A percentile compares a stretch with the other conserved stretches of the same genome.
These are phyloP conservation scores for Baccha elongata DNA, from an alignment of 2,888 invertebrate genomes.

Conservation along the genomic window DNA sequence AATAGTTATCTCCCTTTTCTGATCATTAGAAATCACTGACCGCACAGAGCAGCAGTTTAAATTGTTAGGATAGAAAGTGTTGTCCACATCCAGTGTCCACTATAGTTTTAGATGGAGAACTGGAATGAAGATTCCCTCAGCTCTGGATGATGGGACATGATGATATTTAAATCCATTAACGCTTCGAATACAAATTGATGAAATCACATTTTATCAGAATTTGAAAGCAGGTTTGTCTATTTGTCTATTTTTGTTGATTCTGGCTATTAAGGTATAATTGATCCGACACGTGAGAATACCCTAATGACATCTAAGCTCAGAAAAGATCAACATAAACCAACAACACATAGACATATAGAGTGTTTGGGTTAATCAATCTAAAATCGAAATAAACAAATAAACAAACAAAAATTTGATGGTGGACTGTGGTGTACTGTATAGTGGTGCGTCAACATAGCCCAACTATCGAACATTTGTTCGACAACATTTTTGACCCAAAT, in stretches of 20 bases:
- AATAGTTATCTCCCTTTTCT: constrained; percentile 39
- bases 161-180: constrained; percentile 55
- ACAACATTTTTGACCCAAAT: constrained; percentile 53
- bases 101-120: neutral
- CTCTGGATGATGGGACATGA: neutral
- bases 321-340: constrained; percentile 58
- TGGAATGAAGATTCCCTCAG: neutral
- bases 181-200: constrained; percentile 49
- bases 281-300: constrained; percentile 57
- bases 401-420: constrained; percentile 42
- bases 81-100: constrained; percentile 1
- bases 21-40: constrained; percentile 50
- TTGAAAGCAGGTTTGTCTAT: constrained; percentile 15
- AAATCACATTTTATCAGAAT: constrained; percentile 39
- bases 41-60: constrained; percentile 2
- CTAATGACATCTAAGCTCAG: constrained; percentile 53
- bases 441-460: constrained; percentile 37
- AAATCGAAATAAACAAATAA: constrained; percentile 29
- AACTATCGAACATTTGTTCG: constrained; percentile 25
- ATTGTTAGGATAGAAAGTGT: constrained; percentile 26
- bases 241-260: constrained; percentile 56
- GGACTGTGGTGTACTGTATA: constrained; percentile 1
- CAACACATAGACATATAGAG: constrained; percentile 7
- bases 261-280: constrained; percentile 57
- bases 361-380: constrained; percentile 23